phyloP scores from a whole-genome alignment of 2,113 vertebrate genomes.

The Brachirus orientalis region DNA sequence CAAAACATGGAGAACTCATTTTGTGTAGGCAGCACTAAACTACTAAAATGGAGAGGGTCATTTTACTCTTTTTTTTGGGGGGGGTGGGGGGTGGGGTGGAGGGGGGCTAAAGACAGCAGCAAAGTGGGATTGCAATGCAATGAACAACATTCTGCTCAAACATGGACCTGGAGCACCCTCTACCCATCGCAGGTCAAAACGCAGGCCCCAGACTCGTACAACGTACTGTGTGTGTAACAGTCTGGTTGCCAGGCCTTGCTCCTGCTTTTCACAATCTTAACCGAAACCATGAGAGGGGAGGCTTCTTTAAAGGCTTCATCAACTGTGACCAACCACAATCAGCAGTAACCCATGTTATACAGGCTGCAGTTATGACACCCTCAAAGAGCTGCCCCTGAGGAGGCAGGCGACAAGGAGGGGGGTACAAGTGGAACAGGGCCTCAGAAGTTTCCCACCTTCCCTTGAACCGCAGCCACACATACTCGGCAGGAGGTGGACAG shows the following conservation, averaged over 20 bases:
- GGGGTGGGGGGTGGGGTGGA: neutral
- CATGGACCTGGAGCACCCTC: slow-evolving; percentile 90
- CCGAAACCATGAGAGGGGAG: slow-evolving; percentile 86
- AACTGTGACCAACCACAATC: slow-evolving; percentile 88
- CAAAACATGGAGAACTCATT: slow-evolving; percentile 74
- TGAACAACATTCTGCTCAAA: slow-evolving; percentile 52
- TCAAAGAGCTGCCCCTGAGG: slow-evolving; percentile 92
- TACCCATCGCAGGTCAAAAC: slow-evolving; percentile 85
- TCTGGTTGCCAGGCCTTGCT: slow-evolving; percentile 62
- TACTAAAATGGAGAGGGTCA: slow-evolving; percentile 79
- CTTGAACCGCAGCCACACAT: slow-evolving; percentile 90
- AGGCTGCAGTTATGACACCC: slow-evolving; percentile 91
- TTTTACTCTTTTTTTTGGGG: slow-evolving; percentile 38
- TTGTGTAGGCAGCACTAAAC: slow-evolving; percentile 68
- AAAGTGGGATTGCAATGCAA: slow-evolving; percentile 23
- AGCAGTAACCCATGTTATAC: slow-evolving; percentile 96
- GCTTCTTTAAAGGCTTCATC: slow-evolving; percentile 93
- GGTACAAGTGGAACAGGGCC: slow-evolving; percentile 85
- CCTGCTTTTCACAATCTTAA: slow-evolving; percentile 83
- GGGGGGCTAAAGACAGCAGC: neutral
- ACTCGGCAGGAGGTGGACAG: slow-evolving; percentile 91
- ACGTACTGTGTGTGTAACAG: slow-evolving; percentile 49
- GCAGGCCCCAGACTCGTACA: slow-evolving; percentile 65
- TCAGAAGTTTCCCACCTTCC: slow-evolving; percentile 97
- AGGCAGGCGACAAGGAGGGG: slow-evolving; percentile 87